phyloP scores from a whole-genome alignment of 2,113 vertebrate genomes.

The Oreamnos americanus region DNA sequence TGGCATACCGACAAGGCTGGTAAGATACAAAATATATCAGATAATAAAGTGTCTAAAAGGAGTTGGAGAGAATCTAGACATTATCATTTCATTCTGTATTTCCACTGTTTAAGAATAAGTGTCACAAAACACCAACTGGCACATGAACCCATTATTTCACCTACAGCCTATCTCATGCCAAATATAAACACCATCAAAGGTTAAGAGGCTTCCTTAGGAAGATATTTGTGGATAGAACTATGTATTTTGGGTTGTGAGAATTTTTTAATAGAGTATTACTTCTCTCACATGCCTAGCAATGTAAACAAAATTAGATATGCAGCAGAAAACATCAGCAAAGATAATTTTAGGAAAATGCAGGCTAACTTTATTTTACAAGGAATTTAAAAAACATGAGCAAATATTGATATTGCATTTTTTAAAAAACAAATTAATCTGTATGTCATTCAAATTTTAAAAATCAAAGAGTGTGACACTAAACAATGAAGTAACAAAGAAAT shows the following conservation, averaged over 20 bases:
- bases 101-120: neutral
- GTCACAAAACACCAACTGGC: neutral
- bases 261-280: neutral
- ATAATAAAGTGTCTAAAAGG: neutral
- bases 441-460: constrained; percentile 74
- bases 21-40: neutral
- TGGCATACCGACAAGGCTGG: neutral
- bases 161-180: neutral
- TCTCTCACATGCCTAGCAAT: neutral
- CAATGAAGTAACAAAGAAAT: constrained; percentile 39
- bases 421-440: constrained; percentile 75
- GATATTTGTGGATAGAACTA: neutral
- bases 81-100: neutral
- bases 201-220: neutral
- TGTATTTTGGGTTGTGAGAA: neutral
- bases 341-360: constrained; percentile 75
- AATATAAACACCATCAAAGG: neutral
- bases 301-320: neutral
- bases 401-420: constrained; percentile 77
- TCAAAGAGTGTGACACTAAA: constrained; percentile 66
- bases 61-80: neutral
- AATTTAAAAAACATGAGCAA: constrained; percentile 78
- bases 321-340: constrained; percentile 69
- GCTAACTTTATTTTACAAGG: constrained; percentile 80
- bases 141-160: neutral